Percentiles rank a stretch among this genome's conserved stretches.
Evolutionary conservation across 2,797 vertebrate species (phyloP).

Genomic region (Lithobates pipiens): DNA sequence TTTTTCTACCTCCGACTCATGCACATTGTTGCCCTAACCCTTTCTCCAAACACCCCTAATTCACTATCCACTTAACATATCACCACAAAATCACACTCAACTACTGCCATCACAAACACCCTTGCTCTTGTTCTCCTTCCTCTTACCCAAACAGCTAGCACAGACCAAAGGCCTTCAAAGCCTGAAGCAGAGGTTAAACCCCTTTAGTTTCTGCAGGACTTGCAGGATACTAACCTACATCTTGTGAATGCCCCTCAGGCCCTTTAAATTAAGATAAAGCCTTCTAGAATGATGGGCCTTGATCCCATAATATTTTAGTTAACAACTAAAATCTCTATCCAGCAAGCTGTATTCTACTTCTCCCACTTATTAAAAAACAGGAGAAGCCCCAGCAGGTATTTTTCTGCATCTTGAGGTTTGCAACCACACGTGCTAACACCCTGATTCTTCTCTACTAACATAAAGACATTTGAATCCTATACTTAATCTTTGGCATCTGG

Average conservation of each 20-base stretch:
- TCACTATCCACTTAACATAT: rapidly evolving
- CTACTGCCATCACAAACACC: no score
- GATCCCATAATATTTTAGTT: constrained; percentile 52
- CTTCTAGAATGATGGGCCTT: constrained; percentile 69
- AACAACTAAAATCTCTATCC: constrained; percentile 11
- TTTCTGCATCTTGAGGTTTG: constrained; percentile 66
- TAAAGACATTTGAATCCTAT: constrained; percentile 66
- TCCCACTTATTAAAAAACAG: background rate
- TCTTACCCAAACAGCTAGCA: no score
- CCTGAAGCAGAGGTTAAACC: constrained; percentile 65
- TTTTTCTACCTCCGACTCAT: constrained; percentile 64
- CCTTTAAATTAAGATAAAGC: constrained; percentile 75
- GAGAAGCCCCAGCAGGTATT: constrained; percentile 61
- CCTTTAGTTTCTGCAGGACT: constrained; percentile 65
- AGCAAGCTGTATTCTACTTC: constrained; percentile 18
- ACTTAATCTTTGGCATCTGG: constrained; percentile 72
- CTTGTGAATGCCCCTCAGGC: constrained; percentile 70
- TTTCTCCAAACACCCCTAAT: rapidly evolving
- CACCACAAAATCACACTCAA: no score
- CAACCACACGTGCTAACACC: constrained; percentile 70
- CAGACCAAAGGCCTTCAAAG: constrained; percentile 66
- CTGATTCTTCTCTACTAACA: constrained; percentile 70
- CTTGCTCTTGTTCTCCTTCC: no score
- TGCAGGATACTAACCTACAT: constrained; percentile 69
- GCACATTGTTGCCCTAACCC: constrained; percentile 22